Percentiles rank a stretch among this genome's conserved stretches.
Evolutionary conservation across 1,140 invertebrate genomes (phyloP).

Genomic region (Drosophila ogumai): DNA sequence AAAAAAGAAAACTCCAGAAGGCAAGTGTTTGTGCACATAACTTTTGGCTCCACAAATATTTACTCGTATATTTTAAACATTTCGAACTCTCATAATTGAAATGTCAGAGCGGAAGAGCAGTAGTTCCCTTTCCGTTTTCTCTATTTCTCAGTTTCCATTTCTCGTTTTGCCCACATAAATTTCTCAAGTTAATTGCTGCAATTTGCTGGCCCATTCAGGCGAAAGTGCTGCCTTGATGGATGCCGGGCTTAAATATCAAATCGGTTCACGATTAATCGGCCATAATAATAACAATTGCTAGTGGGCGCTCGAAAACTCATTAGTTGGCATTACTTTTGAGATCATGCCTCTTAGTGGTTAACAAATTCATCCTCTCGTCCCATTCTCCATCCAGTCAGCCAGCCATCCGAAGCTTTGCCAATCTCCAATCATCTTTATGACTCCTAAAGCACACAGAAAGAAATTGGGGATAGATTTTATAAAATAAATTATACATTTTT

Average conservation of each 20-base stretch:
- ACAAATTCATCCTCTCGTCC: slow-evolving; percentile 15
- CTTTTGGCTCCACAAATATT: slow-evolving; percentile 39
- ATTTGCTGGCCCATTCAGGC: slow-evolving; percentile 61
- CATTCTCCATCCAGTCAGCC: slow-evolving; percentile 28
- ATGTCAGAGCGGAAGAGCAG: slow-evolving; percentile 39
- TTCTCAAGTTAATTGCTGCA: slow-evolving; percentile 59
- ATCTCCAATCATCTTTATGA: slow-evolving; percentile 25
- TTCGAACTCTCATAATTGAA: slow-evolving; percentile 47
- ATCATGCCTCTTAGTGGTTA: slow-evolving; percentile 26
- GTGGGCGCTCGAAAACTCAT: slow-evolving; percentile 46
- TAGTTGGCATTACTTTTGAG: slow-evolving; percentile 39
- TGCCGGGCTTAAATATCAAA: slow-evolving; percentile 54
- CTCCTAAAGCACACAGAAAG: slow-evolving; percentile 4
- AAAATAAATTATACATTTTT: background rate
- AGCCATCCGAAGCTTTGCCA: slow-evolving; percentile 23
- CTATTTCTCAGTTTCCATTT: background rate
- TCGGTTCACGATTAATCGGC: slow-evolving; percentile 56
- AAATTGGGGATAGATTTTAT: background rate
- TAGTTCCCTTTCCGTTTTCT: slow-evolving; percentile 28
- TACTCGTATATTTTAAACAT: slow-evolving; percentile 7
- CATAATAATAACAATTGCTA: slow-evolving; percentile 49
- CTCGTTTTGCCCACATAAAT: slow-evolving; percentile 52
- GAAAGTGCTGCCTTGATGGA: slow-evolving; percentile 67
- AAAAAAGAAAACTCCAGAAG: background rate
- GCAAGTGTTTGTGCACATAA: slow-evolving; percentile 13